phyloP scores from a whole-genome alignment of 2,113 vertebrate genomes.

The Nipponia nippon region DNA sequence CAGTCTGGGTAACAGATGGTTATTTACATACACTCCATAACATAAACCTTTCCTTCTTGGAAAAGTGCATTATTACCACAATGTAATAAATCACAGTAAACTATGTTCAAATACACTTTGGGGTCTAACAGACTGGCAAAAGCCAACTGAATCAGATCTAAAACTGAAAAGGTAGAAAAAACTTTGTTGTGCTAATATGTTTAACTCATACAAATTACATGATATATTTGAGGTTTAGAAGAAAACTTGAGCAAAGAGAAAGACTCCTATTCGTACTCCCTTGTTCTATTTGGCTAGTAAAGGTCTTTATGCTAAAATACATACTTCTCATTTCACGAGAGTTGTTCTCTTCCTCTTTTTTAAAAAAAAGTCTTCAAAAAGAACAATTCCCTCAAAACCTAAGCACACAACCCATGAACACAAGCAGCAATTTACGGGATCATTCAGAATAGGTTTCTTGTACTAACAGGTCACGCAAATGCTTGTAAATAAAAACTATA shows the following conservation, averaged over 20 bases:
- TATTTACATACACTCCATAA: slow-evolving; percentile 41
- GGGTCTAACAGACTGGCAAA: not conserved
- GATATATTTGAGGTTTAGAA: not conserved
- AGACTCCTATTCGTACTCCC: not conserved
- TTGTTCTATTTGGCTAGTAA: not conserved
- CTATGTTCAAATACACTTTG: not conserved
- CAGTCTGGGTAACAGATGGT: not conserved
- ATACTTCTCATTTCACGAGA: not conserved
- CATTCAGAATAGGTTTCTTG: not conserved
- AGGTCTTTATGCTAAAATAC: not conserved
- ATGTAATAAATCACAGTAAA: slow-evolving; percentile 31
- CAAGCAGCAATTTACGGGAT: not conserved
- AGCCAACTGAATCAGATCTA: not conserved
- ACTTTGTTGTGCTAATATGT: not conserved
- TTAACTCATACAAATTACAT: not conserved
- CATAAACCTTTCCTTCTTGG: slow-evolving; percentile 13
- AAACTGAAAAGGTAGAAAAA: not conserved
- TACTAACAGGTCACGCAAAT: not conserved
- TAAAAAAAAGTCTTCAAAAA: not conserved
- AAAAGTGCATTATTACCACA: slow-evolving; percentile 25
- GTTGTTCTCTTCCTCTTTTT: not conserved
- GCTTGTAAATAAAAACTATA: slow-evolving; percentile 2
- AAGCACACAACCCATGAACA: not conserved
- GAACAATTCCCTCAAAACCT: not conserved
- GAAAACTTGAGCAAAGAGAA: not conserved